Base-by-base conservation (phyloP, 2,797 vertebrate genomes). In the Chlorospingus flavigularis region DNA sequence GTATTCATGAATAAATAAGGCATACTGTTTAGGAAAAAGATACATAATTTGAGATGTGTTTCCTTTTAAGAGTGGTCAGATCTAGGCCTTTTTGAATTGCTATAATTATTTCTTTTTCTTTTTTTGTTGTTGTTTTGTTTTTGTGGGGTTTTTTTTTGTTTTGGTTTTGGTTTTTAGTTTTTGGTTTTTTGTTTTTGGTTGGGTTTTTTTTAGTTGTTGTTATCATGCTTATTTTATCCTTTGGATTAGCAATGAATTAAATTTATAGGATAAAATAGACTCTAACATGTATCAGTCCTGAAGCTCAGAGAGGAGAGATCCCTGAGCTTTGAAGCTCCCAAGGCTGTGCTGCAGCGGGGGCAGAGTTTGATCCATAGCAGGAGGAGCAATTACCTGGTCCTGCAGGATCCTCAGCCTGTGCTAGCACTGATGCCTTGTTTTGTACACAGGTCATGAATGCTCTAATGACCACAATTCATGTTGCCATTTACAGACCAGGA, bases 321-420 rank as follows among this genome's bases (percentile, higher is more conserved):
- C 66, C 30, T 88, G 23, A 10, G 62, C 62, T 93, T 18, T 74
- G 70, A 83, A 86, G 39, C 23, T 60, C 73, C 9, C n/a, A 57
- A 76, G 88, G 53, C 7, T 21, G 12, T 13, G n/a, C 14, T 15
- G 71, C 60, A 93, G 71, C 3, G 1, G 75, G 81, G 83, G 25
- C 85, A 61, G 39, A 43, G 42, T 50, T 84, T 86, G 65, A 82
- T 88, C 57, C 33, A 5, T 35, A 51, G 70, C 39, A 54, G 74
- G 57, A 79, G 55, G 76, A 96, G 60, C 91, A 95, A 89, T 97
- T 95, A 83, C 30, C 50, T 23, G 39, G 26, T 95, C 71, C 80
- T 43, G 7, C 43, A 94, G 96, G 67, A 95, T 68, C 33, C 90
- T 43, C 80, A 31, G 50, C 40, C 51, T 68, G 73, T 45, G 31